Percentiles rank a stretch among this genome's conserved stretches.
Evolutionary conservation across 1,140 invertebrate species (phyloP).

Genomic region (Drosophila serrata): DNA sequence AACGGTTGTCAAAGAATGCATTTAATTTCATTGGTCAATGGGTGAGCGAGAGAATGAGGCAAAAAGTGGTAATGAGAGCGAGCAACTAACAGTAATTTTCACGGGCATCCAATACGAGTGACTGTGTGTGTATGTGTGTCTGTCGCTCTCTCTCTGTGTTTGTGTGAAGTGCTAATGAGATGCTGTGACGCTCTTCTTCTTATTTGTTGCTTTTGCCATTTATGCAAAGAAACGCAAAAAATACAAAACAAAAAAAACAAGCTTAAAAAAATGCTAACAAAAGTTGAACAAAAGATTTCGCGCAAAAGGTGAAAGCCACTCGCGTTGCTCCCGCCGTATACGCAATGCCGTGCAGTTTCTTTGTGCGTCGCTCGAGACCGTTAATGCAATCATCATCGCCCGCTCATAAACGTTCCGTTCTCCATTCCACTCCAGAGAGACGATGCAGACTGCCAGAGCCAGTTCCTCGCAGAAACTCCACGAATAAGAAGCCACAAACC

Average conservation of each 20-base stretch:
- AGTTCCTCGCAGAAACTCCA: conserved; percentile 25
- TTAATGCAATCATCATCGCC: conserved; percentile 62
- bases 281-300: conserved; percentile 57
- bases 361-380: conserved; percentile 54
- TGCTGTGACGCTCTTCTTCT: conserved; percentile 65
- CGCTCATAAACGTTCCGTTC: conserved; percentile 54
- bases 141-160: conserved; percentile 30
- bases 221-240: conserved; percentile 71
- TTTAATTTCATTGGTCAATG: conserved; percentile 64
- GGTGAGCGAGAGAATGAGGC: conserved; percentile 24
- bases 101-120: conserved; percentile 62
- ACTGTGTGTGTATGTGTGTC: background rate
- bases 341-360: conserved; percentile 58
- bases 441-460: conserved; percentile 60
- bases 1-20: conserved; percentile 73
- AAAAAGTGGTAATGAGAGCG: conserved; percentile 39
- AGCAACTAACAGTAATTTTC: conserved; percentile 77
- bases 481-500: conserved; percentile 56
- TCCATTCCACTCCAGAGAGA: conserved; percentile 52
- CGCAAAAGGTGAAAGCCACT: conserved; percentile 78
- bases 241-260: background rate
- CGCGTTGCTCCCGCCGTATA: conserved; percentile 43
- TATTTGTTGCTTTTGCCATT: conserved; percentile 80
- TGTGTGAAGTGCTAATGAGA: conserved; percentile 76
- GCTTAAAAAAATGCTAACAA: conserved; percentile 25